phyloP scores from a whole-genome alignment of 2,113 vertebrate species.

The Bambusicola thoracicus region DNA sequence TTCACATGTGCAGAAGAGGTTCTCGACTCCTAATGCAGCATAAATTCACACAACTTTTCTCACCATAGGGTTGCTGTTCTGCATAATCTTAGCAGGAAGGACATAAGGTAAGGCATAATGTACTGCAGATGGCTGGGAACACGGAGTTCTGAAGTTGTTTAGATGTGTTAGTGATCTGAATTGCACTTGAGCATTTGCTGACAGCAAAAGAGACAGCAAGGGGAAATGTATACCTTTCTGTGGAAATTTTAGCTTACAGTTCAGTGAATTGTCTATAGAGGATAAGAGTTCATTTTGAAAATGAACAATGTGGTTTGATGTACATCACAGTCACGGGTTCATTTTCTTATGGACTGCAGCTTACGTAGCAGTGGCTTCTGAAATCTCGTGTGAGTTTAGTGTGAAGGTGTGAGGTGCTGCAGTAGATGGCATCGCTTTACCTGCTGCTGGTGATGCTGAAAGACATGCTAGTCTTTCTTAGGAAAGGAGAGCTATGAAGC shows the following conservation, averaged over 20 bases:
- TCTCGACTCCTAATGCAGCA: background rate
- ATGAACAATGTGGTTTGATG: background rate
- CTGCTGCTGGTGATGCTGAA: background rate
- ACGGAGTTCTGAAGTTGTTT: background rate
- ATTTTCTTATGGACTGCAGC: background rate
- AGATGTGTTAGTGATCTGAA: background rate
- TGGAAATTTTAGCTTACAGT: background rate
- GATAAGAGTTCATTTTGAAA: background rate
- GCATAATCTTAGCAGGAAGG: background rate
- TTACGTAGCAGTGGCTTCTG: background rate
- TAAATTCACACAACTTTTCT: background rate
- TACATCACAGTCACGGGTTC: accelerated
- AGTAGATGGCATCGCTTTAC: background rate
- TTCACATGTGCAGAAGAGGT: background rate
- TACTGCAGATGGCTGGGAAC: background rate
- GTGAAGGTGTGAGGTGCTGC: background rate
- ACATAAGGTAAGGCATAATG: background rate
- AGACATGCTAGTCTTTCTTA: background rate
- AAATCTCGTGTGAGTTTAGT: background rate
- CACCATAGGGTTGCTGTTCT: background rate
- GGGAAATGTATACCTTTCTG: background rate
- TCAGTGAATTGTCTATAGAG: background rate
- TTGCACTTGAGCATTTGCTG: background rate
- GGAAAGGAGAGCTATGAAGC: background rate
- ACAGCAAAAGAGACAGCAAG: background rate